Conservation (phyloP, 2,113 vertebrate genomes). For the Piprites chloris region DNA sequence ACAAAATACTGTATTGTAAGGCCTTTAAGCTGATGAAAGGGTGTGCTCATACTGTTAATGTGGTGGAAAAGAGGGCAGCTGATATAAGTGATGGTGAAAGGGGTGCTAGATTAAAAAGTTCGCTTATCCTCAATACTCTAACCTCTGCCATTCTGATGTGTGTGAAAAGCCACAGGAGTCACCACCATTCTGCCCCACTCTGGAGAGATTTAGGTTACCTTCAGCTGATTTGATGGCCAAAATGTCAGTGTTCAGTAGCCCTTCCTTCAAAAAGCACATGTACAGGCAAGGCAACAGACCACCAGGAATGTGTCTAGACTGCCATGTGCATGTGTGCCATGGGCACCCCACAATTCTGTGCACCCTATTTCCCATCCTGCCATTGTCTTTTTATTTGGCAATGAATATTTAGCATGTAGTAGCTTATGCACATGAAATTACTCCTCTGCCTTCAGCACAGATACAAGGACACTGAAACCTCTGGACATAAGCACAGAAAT, state of each 20-base stretch:
- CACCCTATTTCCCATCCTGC: not conserved
- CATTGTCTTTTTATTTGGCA: not conserved
- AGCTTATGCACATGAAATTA: not conserved
- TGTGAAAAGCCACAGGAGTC: not conserved
- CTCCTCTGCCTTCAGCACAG: not conserved
- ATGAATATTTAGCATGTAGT: not conserved
- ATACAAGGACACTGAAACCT: rapidly evolving
- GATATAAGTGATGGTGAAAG: not conserved
- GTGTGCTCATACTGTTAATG: not conserved
- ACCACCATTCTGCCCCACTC: not conserved
- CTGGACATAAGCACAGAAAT: not conserved
- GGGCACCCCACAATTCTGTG: not conserved
- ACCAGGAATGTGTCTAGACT: not conserved
- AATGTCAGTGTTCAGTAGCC: not conserved
- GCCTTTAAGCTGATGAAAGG: conserved; percentile 27
- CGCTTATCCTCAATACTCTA: not conserved
- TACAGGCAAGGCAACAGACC: not conserved
- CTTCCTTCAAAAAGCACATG: not conserved
- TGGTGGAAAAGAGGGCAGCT: not conserved
- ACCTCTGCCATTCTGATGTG: not conserved
- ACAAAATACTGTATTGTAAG: not conserved
- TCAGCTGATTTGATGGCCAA: not conserved
- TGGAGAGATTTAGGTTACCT: not conserved
- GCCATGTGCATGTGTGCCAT: not conserved
- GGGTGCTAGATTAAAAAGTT: not conserved